Evolutionary conservation across 2,888 invertebrate species (phyloP).

Genomic region (Ochropacha duplaris): DNA sequence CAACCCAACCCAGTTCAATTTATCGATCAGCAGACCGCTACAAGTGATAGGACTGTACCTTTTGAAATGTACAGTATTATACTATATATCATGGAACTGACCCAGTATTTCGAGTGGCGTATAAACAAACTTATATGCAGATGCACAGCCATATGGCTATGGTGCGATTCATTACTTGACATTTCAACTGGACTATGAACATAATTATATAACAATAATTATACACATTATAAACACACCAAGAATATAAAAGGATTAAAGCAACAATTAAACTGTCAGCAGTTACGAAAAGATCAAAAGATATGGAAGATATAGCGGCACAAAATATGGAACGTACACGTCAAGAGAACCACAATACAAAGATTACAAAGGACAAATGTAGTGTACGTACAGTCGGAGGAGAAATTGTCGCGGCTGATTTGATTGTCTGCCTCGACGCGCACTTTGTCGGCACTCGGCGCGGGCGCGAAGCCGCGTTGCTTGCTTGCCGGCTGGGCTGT

Average conservation of each 20-base stretch:
- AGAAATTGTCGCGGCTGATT: conserved; percentile 70
- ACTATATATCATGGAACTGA: conserved; percentile 46
- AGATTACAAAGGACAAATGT: conserved; percentile 44
- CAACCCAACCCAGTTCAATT: conserved; percentile 59
- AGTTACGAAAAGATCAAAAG: not conserved
- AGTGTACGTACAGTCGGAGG: conserved; percentile 27
- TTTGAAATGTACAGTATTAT: conserved; percentile 56
- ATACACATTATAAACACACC: not conserved
- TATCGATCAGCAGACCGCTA: conserved; percentile 50
- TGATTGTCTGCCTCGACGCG: conserved; percentile 64
- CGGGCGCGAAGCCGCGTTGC: conserved; percentile 11
- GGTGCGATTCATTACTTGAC: conserved; percentile 15
- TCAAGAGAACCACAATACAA: conserved; percentile 22
- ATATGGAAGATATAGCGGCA: conserved; percentile 2
- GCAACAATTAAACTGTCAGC: conserved; percentile 2
- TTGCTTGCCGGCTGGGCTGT: too few relatives aligned
- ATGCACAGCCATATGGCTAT: conserved; percentile 53
- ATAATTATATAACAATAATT: not conserved
- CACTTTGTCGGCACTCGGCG: conserved; percentile 61
- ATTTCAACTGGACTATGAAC: not conserved
- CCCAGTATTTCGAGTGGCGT: conserved; percentile 52
- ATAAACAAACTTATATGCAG: conserved; percentile 50
- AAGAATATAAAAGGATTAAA: not conserved
- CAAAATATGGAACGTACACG: conserved; percentile 11
- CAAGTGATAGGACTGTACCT: conserved; percentile 46